Base-by-base conservation (phyloP, 2,888 invertebrate species). In the Temnothorax ravouxi region DNA sequence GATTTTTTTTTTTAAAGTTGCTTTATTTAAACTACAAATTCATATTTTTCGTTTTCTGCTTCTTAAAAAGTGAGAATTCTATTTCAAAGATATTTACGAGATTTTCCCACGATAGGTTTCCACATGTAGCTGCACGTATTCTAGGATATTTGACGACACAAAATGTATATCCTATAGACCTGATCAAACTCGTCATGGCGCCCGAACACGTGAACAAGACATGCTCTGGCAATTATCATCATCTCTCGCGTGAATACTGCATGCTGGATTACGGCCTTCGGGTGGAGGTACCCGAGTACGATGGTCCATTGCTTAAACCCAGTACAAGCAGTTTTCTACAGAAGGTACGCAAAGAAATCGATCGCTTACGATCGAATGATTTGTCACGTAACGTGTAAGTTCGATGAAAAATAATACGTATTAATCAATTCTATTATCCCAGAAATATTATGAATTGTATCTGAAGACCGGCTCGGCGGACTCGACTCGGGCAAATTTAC, bases 181-280 rank as follows among this genome's bases (percentile, higher is more conserved):
- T 97, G 85, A 96, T 97, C 86, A 94, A 95, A 85, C 95, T 95
- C 87, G 95, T 96, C 4, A 94, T 98, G 75, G 95, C 95, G 91
- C 93, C 94, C n/a, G 95, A 96, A 21, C 97, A 96, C 92, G 94
- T 97, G 71, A 92, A 93, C 18, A 95, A 95, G 15, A 94, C 95
- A 6, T 97, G 96, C 93, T 96, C 96, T 85, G 95, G 95, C 87
- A 94, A 95, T 67, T 86, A 93, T 66, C 92, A 92, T 44, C 86
- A 88, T 1, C 89, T 95, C 41, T 96, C 96, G 0, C 95, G 96
- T 86, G 97, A 97, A 94, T 94, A 97, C 79, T 95, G 97, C 72
- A 95, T 95, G 66, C 92, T 98, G 81, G 96, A 98, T 91, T 95
- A 96, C 69, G 95, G 95, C 85, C 95, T 96, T 29, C 96, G 96